Percentiles rank a stretch among this genome's conserved stretches.
Evolutionary conservation across 2,888 invertebrate genomes (phyloP).

Genomic region (Ceriagrion tenellum): DNA sequence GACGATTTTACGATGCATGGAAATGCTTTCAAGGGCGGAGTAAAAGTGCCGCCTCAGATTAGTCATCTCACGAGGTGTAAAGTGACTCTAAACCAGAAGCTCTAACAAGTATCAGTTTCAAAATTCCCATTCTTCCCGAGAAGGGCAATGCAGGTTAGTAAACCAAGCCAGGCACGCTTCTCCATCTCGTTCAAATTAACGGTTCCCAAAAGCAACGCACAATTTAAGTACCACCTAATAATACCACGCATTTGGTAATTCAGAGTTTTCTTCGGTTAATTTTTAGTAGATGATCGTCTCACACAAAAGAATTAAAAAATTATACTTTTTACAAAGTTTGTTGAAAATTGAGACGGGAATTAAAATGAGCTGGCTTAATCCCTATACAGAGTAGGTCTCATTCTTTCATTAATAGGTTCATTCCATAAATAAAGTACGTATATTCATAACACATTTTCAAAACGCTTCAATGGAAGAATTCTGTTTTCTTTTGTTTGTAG

Average conservation of each 20-base stretch:
- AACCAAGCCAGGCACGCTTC: neutral
- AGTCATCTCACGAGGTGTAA: neutral
- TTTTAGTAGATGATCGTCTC: neutral
- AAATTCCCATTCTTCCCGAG: neutral
- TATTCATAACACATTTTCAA: no score
- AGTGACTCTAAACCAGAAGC: neutral
- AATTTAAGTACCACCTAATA: neutral
- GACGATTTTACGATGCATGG: neutral
- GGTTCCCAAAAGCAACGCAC: neutral
- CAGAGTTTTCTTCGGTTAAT: neutral
- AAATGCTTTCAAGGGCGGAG: neutral
- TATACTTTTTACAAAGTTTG: no score
- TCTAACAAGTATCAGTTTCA: slow-evolving; percentile 32
- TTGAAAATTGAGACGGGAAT: no score
- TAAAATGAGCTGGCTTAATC: no score
- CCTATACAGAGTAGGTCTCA: no score
- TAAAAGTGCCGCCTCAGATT: slow-evolving; percentile 1
- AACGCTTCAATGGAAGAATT: no score
- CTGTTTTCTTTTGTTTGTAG: no score
- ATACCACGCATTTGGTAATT: neutral
- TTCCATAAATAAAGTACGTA: no score
- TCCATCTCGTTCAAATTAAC: neutral
- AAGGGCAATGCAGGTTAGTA: slow-evolving; percentile 9
- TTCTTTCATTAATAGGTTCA: no score
- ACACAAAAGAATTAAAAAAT: no score